Percentiles rank a stretch among this genome's conserved stretches.
phyloP scores from a whole-genome alignment of 53 echinoderm and acorn worm genomes.

The Henricia sp. region DNA sequence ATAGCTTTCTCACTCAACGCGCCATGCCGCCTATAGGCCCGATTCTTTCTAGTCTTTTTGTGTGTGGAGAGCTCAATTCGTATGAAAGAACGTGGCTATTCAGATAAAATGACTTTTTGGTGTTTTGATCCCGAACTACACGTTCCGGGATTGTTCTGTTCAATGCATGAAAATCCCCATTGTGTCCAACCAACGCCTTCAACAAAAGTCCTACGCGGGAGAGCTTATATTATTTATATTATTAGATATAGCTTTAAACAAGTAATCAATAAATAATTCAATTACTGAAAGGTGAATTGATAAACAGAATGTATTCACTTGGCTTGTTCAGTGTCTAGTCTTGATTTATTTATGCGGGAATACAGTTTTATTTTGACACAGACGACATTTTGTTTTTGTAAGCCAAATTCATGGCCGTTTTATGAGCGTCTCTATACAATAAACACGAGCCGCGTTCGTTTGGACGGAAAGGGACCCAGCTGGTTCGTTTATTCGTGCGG shows the following conservation, averaged over 20 bases:
- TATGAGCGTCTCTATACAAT: constrained; percentile 12
- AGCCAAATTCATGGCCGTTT: constrained; percentile 11
- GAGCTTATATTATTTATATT: constrained; percentile 30
- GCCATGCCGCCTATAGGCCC: constrained; percentile 12
- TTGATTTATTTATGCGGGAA: not conserved
- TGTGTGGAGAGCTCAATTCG: not conserved
- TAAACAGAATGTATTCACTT: not conserved
- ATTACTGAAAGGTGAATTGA: not conserved
- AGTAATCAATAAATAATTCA: too few species aligned
- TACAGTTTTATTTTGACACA: not conserved
- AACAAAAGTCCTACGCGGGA: constrained; percentile 1
- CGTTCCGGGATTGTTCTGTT: not conserved
- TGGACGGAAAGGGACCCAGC: constrained; percentile 24
- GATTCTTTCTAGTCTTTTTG: not conserved
- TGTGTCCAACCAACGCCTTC: constrained; percentile 12
- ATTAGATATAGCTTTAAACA: too few species aligned
- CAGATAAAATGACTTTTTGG: constrained; percentile 42
- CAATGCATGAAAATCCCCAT: not conserved
- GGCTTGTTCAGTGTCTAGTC: not conserved
- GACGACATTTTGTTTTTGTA: constrained; percentile 19
- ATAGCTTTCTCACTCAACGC: constrained; percentile 15
- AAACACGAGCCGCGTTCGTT: not conserved
- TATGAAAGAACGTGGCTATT: constrained; percentile 32
- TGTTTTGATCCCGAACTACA: not conserved
- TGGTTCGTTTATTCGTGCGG: too few species aligned